Conservation (phyloP, 2,113 vertebrate species). For the Marcusenius ussheri region DNA sequence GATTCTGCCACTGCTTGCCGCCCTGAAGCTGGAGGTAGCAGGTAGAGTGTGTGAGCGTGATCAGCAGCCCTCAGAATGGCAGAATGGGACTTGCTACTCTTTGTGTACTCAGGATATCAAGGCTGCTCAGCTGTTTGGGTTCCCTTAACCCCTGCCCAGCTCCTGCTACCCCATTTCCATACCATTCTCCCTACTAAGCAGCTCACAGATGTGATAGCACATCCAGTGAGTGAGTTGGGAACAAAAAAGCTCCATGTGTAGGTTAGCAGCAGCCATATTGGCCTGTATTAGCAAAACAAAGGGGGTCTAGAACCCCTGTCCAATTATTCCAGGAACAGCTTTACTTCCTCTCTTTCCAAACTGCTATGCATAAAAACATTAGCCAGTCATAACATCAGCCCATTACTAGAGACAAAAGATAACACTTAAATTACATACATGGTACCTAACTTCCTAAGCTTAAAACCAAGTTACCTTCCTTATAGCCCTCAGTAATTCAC, state of each 20-base stretch:
- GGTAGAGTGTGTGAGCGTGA: not conserved
- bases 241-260: not conserved
- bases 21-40: not conserved
- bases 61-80: not conserved
- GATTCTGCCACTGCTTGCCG: not conserved
- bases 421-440: not conserved
- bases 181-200: not conserved
- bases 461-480: not conserved
- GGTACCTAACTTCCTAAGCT: not conserved
- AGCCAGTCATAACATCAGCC: not conserved
- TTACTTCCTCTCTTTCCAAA: not conserved
- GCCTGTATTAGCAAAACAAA: not conserved
- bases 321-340: not conserved
- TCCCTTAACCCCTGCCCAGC: not conserved
- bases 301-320: not conserved
- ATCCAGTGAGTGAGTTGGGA: not conserved
- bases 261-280: not conserved
- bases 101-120: not conserved
- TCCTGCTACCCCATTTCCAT: not conserved
- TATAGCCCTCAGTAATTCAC: not conserved
- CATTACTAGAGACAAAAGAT: not conserved
- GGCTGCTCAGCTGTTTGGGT: constrained; percentile 13
- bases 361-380: not conserved
- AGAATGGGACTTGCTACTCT: not conserved
- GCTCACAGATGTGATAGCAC: not conserved